Conservation (phyloP, 1,140 invertebrate species). For the Frieseomelitta varia region DNA sequence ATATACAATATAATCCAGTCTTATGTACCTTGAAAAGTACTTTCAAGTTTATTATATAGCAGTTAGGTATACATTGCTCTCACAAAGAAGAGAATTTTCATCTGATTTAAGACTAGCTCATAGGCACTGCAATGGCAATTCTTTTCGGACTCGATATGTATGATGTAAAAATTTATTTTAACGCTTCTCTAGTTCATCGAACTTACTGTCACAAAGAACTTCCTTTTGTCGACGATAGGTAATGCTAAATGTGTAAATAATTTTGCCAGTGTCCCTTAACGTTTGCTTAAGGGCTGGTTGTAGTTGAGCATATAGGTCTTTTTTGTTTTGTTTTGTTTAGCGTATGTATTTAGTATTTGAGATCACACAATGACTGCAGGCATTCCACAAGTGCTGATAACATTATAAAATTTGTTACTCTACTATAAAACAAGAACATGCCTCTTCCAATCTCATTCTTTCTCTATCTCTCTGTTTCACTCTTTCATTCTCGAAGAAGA, state of each 20-base stretch:
- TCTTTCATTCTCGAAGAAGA: constrained; percentile 55
- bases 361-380: constrained; percentile 61
- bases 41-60: constrained; percentile 2
- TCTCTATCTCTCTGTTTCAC: constrained; percentile 32
- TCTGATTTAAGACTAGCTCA: neutral
- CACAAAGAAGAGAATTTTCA: neutral
- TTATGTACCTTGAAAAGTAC: constrained; percentile 4
- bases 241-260: constrained; percentile 33
- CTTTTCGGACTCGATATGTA: neutral
- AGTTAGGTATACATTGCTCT: neutral
- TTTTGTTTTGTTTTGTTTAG: neutral
- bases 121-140: neutral
- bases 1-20: neutral
- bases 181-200: neutral
- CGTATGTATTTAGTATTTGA: constrained; percentile 43
- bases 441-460: constrained; percentile 63
- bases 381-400: constrained; percentile 73
- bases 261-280: constrained; percentile 19
- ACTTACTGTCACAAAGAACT: constrained; percentile 23
- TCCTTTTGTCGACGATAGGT: neutral
- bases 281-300: constrained; percentile 22
- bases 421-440: constrained; percentile 53
- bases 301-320: constrained; percentile 41
- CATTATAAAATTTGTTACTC: constrained; percentile 62
- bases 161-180: constrained; percentile 14